Evolutionary conservation across 1,140 invertebrate genomes (phyloP).

Genomic region (Myzus persicae): DNA sequence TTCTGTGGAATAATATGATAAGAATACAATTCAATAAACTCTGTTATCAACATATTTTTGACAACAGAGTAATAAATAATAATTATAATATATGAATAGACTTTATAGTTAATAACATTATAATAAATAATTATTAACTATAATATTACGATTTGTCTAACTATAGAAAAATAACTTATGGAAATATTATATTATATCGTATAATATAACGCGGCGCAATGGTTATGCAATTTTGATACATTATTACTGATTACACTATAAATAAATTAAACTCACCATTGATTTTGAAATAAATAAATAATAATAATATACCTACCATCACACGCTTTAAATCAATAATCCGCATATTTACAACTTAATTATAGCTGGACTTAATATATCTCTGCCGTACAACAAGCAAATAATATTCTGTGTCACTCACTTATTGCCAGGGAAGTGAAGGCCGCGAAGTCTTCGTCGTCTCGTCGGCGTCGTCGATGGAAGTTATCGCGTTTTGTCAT

Average conservation of each 20-base stretch:
- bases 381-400: too few relatives aligned
- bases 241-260: neutral
- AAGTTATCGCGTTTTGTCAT: neutral
- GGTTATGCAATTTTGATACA: constrained; percentile 40
- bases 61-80: neutral
- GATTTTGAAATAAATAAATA: neutral
- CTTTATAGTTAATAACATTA: neutral
- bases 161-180: too few relatives aligned
- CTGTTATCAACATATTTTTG: neutral
- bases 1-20: neutral
- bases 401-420: neutral
- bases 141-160: neutral
- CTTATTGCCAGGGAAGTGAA: neutral
- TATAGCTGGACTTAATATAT: neutral
- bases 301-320: neutral
- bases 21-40: neutral
- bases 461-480: neutral
- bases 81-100: neutral
- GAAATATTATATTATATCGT: neutral
- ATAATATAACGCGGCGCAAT: neutral
- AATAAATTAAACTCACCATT: neutral
- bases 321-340: neutral
- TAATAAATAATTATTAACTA: neutral
- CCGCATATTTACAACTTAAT: neutral
- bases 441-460: neutral